Conservation (phyloP, 1,140 invertebrate species). For the Tachypleus tridentatus region DNA sequence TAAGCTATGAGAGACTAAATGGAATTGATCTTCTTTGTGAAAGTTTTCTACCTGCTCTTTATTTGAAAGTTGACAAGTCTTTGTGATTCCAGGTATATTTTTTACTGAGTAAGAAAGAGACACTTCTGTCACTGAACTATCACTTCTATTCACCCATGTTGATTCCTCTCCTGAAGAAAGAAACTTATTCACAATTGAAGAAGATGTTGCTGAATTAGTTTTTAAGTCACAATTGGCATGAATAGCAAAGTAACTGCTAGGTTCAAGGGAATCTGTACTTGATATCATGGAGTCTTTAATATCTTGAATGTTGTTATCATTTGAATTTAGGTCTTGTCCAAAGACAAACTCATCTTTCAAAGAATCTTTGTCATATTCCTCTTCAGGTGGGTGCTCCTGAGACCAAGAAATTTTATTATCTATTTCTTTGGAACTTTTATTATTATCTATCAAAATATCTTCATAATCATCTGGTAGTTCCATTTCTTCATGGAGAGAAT, state of each 20-base stretch:
- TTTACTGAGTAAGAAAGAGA: constrained; percentile 14
- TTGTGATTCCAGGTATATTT: not conserved
- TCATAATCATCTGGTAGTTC: too few relatives aligned
- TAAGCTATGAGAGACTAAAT: too few relatives aligned
- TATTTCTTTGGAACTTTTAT: too few relatives aligned
- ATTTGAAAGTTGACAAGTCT: not conserved
- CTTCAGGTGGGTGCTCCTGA: too few relatives aligned
- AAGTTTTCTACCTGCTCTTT: not conserved
- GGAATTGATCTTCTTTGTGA: too few relatives aligned
- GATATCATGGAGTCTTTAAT: constrained; percentile 43
- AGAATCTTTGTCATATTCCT: too few relatives aligned
- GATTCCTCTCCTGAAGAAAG: constrained; percentile 47
- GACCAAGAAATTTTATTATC: too few relatives aligned
- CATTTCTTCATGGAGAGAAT: too few relatives aligned
- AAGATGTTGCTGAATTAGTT: constrained; percentile 55
- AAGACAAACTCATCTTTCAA: too few relatives aligned
- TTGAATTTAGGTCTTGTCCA: constrained; percentile 14
- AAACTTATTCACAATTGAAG: constrained; percentile 58
- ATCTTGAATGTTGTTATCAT: constrained; percentile 8
- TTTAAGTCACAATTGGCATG: constrained; percentile 71
- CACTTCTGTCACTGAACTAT: constrained; percentile 42
- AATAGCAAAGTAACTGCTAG: constrained; percentile 48
- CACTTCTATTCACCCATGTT: constrained; percentile 56
- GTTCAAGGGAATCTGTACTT: constrained; percentile 41
- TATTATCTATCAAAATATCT: too few relatives aligned